Conservation (phyloP, 2,113 vertebrate species). For the Lophochroa leadbeateri region DNA sequence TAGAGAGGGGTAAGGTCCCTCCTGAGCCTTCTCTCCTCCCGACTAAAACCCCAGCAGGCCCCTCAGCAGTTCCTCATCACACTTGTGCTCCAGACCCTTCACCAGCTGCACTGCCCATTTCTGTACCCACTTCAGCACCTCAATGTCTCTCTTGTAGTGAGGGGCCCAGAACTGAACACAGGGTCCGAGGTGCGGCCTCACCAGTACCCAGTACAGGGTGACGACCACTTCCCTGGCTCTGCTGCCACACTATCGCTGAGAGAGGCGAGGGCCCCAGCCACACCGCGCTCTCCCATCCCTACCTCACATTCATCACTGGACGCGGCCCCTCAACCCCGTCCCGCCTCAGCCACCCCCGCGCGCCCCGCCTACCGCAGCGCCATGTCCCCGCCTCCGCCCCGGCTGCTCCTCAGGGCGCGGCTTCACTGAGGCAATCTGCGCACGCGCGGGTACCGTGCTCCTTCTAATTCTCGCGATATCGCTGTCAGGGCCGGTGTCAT, state of each 20-base stretch:
- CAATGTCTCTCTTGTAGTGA: neutral
- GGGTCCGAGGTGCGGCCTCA: too few species aligned
- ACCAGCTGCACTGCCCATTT: neutral
- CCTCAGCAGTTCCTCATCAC: too few species aligned
- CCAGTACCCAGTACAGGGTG: neutral
- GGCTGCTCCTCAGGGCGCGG: neutral
- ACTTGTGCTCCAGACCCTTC: neutral
- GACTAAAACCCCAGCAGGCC: neutral
- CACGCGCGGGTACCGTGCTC: fast-evolving
- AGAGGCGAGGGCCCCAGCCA: fast-evolving
- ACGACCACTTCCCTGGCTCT: too few species aligned
- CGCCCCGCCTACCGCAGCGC: conserved; percentile 21
- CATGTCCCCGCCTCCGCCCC: neutral
- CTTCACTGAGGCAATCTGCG: neutral
- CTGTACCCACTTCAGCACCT: neutral
- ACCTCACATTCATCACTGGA: fast-evolving
- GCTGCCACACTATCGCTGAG: neutral
- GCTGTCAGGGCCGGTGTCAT: conserved; percentile 57
- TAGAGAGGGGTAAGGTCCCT: neutral
- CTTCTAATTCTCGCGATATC: neutral
- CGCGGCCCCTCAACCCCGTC: neutral
- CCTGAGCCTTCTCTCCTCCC: neutral
- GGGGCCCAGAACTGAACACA: neutral
- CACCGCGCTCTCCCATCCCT: neutral
- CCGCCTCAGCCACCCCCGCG: neutral